These are phyloP conservation scores for Lepidocyrtoides sp. DNA, from an alignment of 2,888 invertebrate genomes.

Conservation along the genomic window DNA sequence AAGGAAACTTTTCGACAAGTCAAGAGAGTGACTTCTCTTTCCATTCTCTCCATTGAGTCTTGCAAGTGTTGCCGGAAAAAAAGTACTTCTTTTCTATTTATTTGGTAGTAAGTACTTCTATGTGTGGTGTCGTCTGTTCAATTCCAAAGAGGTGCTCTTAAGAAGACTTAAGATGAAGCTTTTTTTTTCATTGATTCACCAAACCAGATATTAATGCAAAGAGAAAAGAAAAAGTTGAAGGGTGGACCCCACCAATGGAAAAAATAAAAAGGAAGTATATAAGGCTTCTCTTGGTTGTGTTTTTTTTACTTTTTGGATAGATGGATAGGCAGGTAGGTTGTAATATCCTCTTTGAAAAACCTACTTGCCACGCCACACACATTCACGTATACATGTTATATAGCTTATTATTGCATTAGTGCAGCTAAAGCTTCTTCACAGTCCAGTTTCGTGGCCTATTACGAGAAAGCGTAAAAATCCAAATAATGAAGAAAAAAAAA, in stretches of 20 bases:
- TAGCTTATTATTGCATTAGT: conserved; percentile 28
- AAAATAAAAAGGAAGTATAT: not conserved
- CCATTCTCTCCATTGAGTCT: conserved; percentile 7
- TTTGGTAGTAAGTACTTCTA: too few relatives aligned
- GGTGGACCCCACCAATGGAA: conserved; percentile 45
- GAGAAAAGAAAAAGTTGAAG: conserved; percentile 45
- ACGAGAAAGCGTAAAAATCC: conserved; percentile 16
- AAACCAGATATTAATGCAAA: conserved; percentile 45
- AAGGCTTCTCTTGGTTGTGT: not conserved
- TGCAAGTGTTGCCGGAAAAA: conserved; percentile 40
- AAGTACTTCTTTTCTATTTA: conserved; percentile 28
- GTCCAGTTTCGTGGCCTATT: not conserved
- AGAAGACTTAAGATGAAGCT: conserved; percentile 42
- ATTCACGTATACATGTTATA: too few relatives aligned
- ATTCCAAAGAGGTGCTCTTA: conserved; percentile 36
- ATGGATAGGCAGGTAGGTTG: too few relatives aligned
- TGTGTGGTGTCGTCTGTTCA: not conserved
- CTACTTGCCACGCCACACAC: conserved; percentile 18
- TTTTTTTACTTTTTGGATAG: not conserved
- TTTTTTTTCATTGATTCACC: conserved; percentile 62
- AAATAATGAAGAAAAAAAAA: not conserved
- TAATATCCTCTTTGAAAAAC: conserved; percentile 34
- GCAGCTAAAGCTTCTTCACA: not conserved
- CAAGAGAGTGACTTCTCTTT: conserved; percentile 52
- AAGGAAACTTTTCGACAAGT: conserved; percentile 45